Conservation (phyloP, 2,888 invertebrate genomes). For the Cephus sareptanus region DNA sequence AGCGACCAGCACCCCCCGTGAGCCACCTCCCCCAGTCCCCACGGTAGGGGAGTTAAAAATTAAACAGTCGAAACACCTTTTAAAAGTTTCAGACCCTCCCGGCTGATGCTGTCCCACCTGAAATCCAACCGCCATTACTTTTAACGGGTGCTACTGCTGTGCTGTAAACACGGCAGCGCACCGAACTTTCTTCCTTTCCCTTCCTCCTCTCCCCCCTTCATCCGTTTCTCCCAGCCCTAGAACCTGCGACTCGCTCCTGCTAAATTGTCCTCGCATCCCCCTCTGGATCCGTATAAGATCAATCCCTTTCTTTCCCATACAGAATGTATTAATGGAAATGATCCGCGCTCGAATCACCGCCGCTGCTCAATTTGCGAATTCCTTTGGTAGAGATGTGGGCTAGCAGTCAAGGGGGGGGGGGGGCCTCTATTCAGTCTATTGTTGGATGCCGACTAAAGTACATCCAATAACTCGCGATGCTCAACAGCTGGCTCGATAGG, state of each 20-base stretch:
- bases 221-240: neutral
- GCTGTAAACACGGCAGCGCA: neutral
- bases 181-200: neutral
- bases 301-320: too few species aligned
- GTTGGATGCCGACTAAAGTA: too few species aligned
- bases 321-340: too few species aligned
- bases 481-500: too few species aligned
- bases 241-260: neutral
- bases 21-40: neutral
- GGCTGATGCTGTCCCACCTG: conserved; percentile 14
- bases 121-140: conserved; percentile 33
- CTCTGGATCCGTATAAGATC: too few species aligned
- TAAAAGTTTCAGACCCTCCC: conserved; percentile 40
- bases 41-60: conserved; percentile 31
- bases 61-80: conserved; percentile 49
- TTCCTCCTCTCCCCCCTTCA: neutral
- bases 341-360: too few species aligned
- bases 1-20: conserved; percentile 38
- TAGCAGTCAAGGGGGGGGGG: too few species aligned
- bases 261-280: neutral
- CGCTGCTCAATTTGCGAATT: too few species aligned
- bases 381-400: too few species aligned
- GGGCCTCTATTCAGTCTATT: too few species aligned
- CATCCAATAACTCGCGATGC: too few species aligned
- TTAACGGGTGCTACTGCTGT: conserved; percentile 8